Evolutionary conservation across 64 coral and sea anemone species (phyloP).

Genomic region (Platygyra sinensis): DNA sequence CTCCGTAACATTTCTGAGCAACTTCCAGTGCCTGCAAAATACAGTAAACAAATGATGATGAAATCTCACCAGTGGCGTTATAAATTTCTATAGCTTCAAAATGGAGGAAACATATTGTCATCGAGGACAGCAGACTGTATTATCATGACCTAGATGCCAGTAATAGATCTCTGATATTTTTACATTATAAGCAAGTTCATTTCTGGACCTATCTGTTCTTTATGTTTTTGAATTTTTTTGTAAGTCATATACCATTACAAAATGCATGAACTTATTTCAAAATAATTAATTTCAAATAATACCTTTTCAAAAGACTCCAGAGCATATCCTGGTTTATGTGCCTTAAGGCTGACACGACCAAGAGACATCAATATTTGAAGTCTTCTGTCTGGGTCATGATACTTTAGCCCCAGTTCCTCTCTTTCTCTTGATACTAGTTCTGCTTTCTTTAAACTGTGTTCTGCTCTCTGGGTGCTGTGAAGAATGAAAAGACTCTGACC

Average conservation of each 20-base stretch:
- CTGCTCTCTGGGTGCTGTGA: constrained; percentile 73
- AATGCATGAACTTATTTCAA: too few species aligned
- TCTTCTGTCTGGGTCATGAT: constrained; percentile 47
- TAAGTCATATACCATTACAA: too few species aligned
- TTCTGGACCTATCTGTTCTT: neutral
- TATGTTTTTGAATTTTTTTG: neutral
- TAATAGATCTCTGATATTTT: too few species aligned
- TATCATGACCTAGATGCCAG: too few species aligned
- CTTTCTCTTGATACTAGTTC: constrained; percentile 85
- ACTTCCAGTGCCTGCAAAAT: constrained; percentile 59
- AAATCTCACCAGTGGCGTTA: too few species aligned
- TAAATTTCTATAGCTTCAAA: too few species aligned
- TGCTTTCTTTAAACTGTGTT: constrained; percentile 88
- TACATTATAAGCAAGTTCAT: too few species aligned
- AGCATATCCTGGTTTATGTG: constrained; percentile 73
- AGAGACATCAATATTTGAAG: constrained; percentile 72
- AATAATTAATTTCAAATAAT: neutral
- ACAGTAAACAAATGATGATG: too few species aligned
- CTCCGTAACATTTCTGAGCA: constrained; percentile 64
- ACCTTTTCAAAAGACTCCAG: constrained; percentile 93
- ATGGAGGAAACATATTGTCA: too few species aligned
- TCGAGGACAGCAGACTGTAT: too few species aligned
- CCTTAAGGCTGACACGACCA: constrained; percentile 70
- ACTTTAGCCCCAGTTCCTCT: constrained; percentile 34
- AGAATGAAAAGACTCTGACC: neutral